A percentile compares a stretch with the other conserved stretches of the same genome.
phyloP scores from a whole-genome alignment of 2,888 invertebrate species.

The Dascillus cervinus region DNA sequence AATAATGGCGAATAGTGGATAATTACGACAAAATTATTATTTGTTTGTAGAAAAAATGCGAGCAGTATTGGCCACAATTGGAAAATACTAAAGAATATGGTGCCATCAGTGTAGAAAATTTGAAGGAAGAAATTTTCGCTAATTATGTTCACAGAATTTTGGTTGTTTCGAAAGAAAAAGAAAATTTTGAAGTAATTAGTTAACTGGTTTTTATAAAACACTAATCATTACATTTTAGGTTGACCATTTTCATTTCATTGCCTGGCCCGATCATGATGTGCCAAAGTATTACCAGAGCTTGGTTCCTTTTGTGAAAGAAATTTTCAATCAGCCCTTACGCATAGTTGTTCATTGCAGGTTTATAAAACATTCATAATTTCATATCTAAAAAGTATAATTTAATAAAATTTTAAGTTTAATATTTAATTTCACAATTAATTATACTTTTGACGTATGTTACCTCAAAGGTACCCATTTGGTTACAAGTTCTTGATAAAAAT shows the following conservation, averaged over 20 bases:
- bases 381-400: too few species aligned
- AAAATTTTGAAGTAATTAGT: too few species aligned
- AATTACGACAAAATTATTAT: too few species aligned
- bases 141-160: conserved; percentile 37
- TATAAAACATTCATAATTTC: neutral
- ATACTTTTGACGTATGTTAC: too few species aligned
- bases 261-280: conserved; percentile 48
- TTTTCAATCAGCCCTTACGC: conserved; percentile 37
- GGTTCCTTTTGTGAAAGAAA: conserved; percentile 20
- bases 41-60: conserved; percentile 44
- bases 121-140: conserved; percentile 31
- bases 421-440: too few species aligned
- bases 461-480: too few species aligned
- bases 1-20: too few species aligned
- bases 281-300: conserved; percentile 27
- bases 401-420: too few species aligned
- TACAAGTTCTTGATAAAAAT: too few species aligned
- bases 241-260: conserved; percentile 44
- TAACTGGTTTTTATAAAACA: too few species aligned
- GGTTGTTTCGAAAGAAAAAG: conserved; percentile 23
- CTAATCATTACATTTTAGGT: conserved; percentile 32
- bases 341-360: conserved; percentile 48
- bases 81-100: conserved; percentile 36
- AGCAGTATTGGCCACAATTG: conserved; percentile 46
- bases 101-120: conserved; percentile 31